A percentile compares a stretch with the other conserved stretches of the same genome.
Conservation (phyloP, 2,888 invertebrate genomes). For the Agrochola circellaris region DNA sequence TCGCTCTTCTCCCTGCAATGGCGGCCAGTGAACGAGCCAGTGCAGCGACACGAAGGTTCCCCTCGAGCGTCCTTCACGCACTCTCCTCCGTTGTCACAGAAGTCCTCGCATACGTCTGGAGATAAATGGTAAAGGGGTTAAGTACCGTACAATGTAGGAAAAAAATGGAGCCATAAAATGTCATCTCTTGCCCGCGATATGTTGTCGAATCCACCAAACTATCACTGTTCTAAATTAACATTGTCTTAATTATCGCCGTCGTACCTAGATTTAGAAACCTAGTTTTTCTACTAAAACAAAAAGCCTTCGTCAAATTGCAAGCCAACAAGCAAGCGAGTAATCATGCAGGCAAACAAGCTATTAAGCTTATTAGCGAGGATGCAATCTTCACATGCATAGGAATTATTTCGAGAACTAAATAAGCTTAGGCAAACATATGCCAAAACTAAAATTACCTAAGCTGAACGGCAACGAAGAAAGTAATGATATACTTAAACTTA, state of each 20-base stretch:
- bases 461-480: neutral
- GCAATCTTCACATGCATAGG: neutral
- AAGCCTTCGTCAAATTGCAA: neutral
- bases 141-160: neutral
- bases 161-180: neutral
- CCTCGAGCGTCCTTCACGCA: conserved; percentile 96
- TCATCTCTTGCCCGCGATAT: no score
- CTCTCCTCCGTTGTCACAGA: conserved; percentile 97
- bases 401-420: neutral
- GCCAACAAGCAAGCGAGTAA: conserved; percentile 13
- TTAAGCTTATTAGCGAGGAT: neutral
- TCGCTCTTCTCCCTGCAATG: conserved; percentile 98
- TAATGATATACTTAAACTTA: neutral
- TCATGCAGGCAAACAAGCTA: neutral
- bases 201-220: neutral
- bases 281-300: conserved; percentile 4
- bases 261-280: neutral
- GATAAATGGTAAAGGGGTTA: conserved; percentile 48
- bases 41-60: conserved; percentile 96
- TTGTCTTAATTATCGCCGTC: neutral
- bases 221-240: neutral
- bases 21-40: conserved; percentile 97
- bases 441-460: neutral
- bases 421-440: neutral
- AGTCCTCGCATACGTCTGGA: conserved; percentile 95